Conservation (phyloP, 2,113 vertebrate species). For the Corythornis madagascariensis region DNA sequence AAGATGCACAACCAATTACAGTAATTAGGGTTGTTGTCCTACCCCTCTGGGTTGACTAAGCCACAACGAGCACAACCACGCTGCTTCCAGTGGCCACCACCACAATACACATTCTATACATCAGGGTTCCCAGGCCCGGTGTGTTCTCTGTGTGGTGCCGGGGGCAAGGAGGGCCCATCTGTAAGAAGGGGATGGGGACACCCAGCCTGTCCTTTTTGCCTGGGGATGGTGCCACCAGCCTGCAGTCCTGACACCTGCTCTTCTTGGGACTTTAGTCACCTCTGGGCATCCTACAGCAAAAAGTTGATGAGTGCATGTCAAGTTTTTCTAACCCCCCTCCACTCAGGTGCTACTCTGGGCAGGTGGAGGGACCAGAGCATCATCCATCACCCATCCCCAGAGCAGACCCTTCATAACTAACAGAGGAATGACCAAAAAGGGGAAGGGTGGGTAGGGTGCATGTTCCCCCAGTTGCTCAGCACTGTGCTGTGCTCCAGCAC, state of each 20-base stretch:
- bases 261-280: background rate
- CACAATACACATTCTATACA: too few species aligned
- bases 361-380: background rate
- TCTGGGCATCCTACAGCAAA: background rate
- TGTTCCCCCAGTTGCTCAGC: background rate
- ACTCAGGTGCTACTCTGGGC: background rate
- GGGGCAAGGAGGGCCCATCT: background rate
- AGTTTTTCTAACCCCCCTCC: background rate
- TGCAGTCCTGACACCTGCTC: too few species aligned
- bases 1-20: background rate
- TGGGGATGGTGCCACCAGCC: background rate
- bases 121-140: too few species aligned
- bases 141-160: background rate
- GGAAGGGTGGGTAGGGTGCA: too few species aligned
- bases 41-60: background rate
- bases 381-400: accelerated
- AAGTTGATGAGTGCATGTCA: accelerated
- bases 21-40: background rate
- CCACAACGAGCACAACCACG: too few species aligned
- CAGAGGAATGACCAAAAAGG: background rate
- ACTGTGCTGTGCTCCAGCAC: accelerated
- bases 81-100: too few species aligned
- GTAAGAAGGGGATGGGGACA: background rate
- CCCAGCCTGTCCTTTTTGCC: background rate
- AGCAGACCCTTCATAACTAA: accelerated